These are phyloP conservation scores for Metalampra italica DNA, from an alignment of 2,888 invertebrate species.

Conservation along the genomic window DNA sequence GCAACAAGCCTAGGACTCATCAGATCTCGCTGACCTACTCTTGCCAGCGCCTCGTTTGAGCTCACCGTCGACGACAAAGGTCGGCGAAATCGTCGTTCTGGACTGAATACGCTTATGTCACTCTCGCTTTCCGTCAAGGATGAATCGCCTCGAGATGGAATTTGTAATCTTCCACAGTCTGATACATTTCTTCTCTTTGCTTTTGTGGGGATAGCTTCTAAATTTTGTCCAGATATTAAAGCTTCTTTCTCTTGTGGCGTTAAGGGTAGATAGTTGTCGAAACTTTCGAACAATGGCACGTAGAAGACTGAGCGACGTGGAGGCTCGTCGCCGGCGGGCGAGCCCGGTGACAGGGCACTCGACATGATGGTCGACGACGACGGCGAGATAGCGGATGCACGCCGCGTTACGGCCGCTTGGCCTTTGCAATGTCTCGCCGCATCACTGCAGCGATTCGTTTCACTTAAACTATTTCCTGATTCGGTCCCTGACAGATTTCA, in stretches of 20 bases:
- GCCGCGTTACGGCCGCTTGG: slow-evolving; percentile 53
- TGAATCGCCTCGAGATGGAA: slow-evolving; percentile 52
- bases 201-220: slow-evolving; percentile 39
- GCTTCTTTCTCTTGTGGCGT: slow-evolving; percentile 69
- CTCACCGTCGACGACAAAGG: slow-evolving; percentile 65
- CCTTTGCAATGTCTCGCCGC: slow-evolving; percentile 46
- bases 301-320: slow-evolving; percentile 86
- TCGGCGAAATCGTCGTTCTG: slow-evolving; percentile 55
- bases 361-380: slow-evolving; percentile 48
- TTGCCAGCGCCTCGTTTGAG: slow-evolving; percentile 64
- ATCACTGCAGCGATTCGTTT: slow-evolving; percentile 57
- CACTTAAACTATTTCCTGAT: slow-evolving; percentile 46
- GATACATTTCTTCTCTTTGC: slow-evolving; percentile 53
- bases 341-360: slow-evolving; percentile 51
- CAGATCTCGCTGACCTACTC: slow-evolving; percentile 59
- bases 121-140: slow-evolving; percentile 71
- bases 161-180: slow-evolving; percentile 44
- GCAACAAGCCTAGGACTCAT: slow-evolving; percentile 62
- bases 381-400: slow-evolving; percentile 44
- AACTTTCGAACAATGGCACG: slow-evolving; percentile 82
- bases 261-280: slow-evolving; percentile 77
- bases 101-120: slow-evolving; percentile 62
- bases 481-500: slow-evolving; percentile 40
- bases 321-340: slow-evolving; percentile 67
- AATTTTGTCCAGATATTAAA: slow-evolving; percentile 51